Percentiles rank a stretch among this genome's conserved stretches.
Evolutionary conservation across 1,140 invertebrate species (phyloP).

Genomic region (Eufriesea mexicana): DNA sequence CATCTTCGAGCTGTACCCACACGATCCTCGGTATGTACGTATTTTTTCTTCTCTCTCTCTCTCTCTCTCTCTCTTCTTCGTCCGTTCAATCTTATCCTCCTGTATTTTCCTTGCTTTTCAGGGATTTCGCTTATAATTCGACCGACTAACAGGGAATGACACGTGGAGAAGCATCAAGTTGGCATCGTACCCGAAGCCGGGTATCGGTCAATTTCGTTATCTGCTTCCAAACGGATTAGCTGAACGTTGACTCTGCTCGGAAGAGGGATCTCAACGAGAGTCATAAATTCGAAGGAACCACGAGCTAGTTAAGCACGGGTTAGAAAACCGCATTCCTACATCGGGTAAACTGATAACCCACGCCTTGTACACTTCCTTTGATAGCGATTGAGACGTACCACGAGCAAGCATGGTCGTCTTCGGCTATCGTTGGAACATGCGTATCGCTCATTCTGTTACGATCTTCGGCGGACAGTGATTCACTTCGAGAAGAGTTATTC

Average conservation of each 20-base stretch:
- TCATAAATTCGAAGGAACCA: constrained; percentile 15
- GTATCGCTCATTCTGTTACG: background rate
- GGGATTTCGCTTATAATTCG: background rate
- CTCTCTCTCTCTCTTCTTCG: background rate
- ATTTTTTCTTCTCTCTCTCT: background rate
- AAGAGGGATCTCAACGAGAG: constrained; percentile 6
- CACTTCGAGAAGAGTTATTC: background rate
- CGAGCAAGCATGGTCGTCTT: background rate
- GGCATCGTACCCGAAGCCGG: background rate
- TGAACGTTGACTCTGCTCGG: background rate
- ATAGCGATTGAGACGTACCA: constrained; percentile 39
- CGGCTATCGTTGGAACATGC: background rate
- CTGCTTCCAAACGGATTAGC: background rate
- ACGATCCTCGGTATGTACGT: constrained; percentile 27
- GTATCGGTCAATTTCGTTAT: background rate
- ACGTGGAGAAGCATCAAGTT: no score
- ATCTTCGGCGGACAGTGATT: background rate
- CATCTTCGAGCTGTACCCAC: constrained; percentile 64
- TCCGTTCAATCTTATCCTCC: background rate
- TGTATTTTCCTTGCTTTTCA: background rate
- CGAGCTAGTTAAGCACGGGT: background rate
- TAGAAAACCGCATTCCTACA: background rate
- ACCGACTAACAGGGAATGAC: background rate
- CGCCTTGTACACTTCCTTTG: constrained; percentile 38
- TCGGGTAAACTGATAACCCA: constrained; percentile 33